phyloP scores from a whole-genome alignment of 2,797 vertebrate genomes.

The Staurois parvus region DNA sequence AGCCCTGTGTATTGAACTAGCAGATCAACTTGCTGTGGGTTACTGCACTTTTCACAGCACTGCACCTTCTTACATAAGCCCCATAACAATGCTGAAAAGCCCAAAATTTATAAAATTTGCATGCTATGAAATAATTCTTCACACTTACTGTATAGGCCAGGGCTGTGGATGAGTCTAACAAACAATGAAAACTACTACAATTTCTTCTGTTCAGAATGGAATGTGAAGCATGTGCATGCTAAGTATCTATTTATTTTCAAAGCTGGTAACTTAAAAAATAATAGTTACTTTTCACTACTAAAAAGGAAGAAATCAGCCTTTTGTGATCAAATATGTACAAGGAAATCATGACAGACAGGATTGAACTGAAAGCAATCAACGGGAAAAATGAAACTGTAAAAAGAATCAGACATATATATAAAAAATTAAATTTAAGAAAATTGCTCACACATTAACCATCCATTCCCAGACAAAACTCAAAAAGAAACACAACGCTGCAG shows the following conservation, averaged over 20 bases:
- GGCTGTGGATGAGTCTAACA: not conserved
- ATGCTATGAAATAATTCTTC: not conserved
- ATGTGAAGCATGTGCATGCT: conserved; percentile 69
- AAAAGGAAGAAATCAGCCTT: conserved; percentile 73
- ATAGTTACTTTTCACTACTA: conserved; percentile 64
- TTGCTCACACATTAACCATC: conserved; percentile 70
- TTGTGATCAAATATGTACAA: conserved; percentile 72
- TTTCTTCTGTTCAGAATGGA: conserved; percentile 1
- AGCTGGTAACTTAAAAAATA: conserved; percentile 65
- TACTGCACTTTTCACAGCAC: no score
- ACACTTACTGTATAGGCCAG: not conserved
- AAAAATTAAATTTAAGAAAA: conserved; percentile 60
- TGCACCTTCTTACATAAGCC: not conserved
- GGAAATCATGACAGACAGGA: conserved; percentile 74
- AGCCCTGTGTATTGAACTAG: no score
- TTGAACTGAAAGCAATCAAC: conserved; percentile 72
- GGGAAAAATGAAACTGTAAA: conserved; percentile 68
- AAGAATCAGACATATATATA: conserved; percentile 49
- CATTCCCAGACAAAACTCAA: conserved; percentile 57
- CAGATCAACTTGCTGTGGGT: no score
- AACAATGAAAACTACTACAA: not conserved
- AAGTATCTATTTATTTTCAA: conserved; percentile 66
- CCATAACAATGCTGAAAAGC: not conserved
- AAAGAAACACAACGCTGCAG: conserved; percentile 71
- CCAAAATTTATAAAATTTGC: no score